These are phyloP conservation scores for Ammospiza caudacuta DNA, from an alignment of 2,113 vertebrate genomes.

Conservation along the genomic window DNA sequence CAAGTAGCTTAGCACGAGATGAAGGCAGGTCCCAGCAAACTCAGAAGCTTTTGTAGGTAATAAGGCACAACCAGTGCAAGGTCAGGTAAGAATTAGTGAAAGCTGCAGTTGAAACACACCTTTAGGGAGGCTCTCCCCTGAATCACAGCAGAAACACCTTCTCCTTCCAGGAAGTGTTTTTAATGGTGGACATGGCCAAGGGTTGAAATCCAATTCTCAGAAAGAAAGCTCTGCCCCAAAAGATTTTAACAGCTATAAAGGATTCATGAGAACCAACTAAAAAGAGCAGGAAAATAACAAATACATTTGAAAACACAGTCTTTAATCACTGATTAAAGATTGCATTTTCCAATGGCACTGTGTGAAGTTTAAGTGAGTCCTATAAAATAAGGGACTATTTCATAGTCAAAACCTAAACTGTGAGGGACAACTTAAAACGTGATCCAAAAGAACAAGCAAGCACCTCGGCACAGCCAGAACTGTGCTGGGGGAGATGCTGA, in stretches of 20 bases:
- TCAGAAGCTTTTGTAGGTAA: not conserved
- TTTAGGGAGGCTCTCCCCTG: not conserved
- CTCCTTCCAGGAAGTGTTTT: not conserved
- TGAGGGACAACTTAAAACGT: not conserved
- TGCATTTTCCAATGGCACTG: not conserved
- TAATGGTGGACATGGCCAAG: not conserved
- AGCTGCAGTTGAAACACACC: not conserved
- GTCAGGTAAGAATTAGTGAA: not conserved
- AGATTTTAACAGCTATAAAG: not conserved
- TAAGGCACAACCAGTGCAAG: not conserved
- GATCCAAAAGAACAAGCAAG: not conserved
- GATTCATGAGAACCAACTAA: not conserved
- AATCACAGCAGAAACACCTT: not conserved
- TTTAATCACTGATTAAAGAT: not conserved
- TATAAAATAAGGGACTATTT: not conserved
- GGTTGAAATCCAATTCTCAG: not conserved
- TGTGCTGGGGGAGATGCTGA: not conserved
- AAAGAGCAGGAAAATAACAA: not conserved
- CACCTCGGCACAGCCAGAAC: rapidly evolving
- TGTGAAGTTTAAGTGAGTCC: not conserved
- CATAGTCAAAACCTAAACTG: not conserved
- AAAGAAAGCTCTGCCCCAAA: not conserved
- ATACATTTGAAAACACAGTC: not conserved
- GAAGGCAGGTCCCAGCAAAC: not conserved
- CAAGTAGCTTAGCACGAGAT: not conserved